These are phyloP conservation scores for Exaiptasia diaphana DNA, from an alignment of 64 coral and sea anemone genomes.

Conservation along the genomic window DNA sequence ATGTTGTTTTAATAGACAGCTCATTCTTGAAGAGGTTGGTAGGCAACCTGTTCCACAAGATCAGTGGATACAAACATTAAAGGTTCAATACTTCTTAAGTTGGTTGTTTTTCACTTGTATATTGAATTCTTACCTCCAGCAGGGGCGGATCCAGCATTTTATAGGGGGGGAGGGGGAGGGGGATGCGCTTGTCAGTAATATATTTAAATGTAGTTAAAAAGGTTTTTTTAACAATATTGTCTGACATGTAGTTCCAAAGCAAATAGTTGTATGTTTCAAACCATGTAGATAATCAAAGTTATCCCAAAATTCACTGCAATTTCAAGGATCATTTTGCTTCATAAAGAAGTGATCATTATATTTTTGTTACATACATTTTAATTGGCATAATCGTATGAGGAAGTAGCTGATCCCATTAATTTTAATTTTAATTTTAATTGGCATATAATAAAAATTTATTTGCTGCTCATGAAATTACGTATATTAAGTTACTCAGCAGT, in stretches of 20 bases:
- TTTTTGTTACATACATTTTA: too few species aligned
- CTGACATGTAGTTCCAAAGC: background rate
- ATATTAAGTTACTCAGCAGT: too few species aligned
- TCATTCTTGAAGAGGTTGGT: background rate
- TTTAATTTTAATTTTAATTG: too few species aligned
- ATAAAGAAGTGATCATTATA: too few species aligned
- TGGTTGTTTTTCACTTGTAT: background rate
- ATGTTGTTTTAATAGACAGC: constrained; percentile 21
- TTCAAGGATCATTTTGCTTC: too few species aligned
- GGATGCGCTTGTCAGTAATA: background rate
- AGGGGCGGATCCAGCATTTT: background rate
- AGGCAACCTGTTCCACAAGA: constrained; percentile 7
- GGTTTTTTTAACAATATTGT: background rate
- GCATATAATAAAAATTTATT: too few species aligned
- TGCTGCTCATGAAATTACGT: too few species aligned
- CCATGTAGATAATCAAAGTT: too few species aligned
- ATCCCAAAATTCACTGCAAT: too few species aligned
- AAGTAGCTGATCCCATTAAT: too few species aligned
- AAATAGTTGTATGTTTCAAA: too few species aligned
- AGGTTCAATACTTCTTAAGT: constrained; percentile 11
- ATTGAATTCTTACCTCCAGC: background rate
- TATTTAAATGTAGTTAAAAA: background rate
- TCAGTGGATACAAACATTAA: background rate
- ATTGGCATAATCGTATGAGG: too few species aligned
- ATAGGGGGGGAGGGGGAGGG: background rate